Evolutionary conservation across 1,140 invertebrate species (phyloP).

Genomic region (Nylanderia fulva): DNA sequence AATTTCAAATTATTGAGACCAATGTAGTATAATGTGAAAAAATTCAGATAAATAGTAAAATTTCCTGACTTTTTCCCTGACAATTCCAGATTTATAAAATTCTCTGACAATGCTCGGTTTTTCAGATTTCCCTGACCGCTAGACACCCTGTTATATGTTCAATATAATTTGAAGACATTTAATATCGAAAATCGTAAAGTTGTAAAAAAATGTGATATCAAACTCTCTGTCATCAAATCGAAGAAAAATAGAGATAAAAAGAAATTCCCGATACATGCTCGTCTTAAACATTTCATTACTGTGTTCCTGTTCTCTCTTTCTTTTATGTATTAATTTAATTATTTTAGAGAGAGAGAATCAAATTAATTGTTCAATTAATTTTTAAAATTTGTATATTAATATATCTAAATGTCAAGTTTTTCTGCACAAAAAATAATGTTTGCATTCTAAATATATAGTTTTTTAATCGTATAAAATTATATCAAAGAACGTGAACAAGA

Average conservation of each 20-base stretch:
- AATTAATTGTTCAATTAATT: background rate
- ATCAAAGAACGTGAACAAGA: background rate
- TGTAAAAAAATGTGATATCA: background rate
- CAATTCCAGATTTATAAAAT: too few relatives aligned
- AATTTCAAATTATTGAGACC: too few relatives aligned
- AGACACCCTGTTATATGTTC: too few relatives aligned
- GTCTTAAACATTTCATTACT: background rate
- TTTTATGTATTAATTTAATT: background rate
- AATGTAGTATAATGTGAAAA: too few relatives aligned
- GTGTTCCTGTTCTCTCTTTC: background rate
- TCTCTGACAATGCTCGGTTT: too few relatives aligned
- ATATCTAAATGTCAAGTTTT: background rate
- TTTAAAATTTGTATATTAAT: background rate
- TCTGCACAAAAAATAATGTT: background rate
- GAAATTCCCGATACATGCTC: background rate
- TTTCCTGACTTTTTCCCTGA: too few relatives aligned
- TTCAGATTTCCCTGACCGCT: too few relatives aligned
- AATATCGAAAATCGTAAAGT: constrained; percentile 32
- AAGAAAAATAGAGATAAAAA: background rate
- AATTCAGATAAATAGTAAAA: too few relatives aligned
- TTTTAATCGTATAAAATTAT: background rate
- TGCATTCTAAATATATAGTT: background rate
- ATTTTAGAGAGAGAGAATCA: too few relatives aligned
- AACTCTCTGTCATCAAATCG: background rate
- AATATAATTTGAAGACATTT: constrained; percentile 10